Evolutionary conservation across 92 coral and sea anemone genomes (phyloP), one percentile per base, ranked within the genome.

Genomic region (Epizoanthus rinbou): DNA sequence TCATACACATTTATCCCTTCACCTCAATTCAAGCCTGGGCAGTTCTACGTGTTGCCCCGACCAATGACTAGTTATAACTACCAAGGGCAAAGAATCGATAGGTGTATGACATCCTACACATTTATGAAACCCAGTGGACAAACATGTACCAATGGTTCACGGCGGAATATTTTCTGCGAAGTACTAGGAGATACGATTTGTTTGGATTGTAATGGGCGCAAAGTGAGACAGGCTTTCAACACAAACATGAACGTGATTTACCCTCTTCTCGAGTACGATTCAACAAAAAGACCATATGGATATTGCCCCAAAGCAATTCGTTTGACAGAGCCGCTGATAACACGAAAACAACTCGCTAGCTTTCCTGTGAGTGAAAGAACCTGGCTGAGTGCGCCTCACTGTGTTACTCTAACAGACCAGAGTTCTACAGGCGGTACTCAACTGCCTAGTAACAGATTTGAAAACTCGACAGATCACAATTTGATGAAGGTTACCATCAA

Each of bases 251-350:
- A 87, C 57, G 75, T 69, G 56, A 70, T 69, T 56, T 91, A 71
- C 86, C 97, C 97, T 0, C 89, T 80, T 23, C 93, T 90, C 60
- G 87, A 86, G 62, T 92, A 90, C 80, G 86, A 88, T 18, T 71
- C 76, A 57, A 87, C 52, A 2, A 90, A 91, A 57, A 33, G 94
- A 56, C 97, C 97, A 13, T 92, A 92, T 57, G 97, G 97, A 0
- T 92, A 91, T 81, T 92, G 94, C 31, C 97, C 97, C 7, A 85
- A 94, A 68, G 82, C 89, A 33, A 76, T 86, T 19, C 85, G 97
- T 22, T 74, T 92, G 19, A 92, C 97, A 47, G 92, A 92, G 65
- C 97, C 97, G 13, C 66, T 92, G 13, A 89, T 91, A 24, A 50
- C 60, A 3, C 83, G 76, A 80, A 41, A 75, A 16, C 25, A 74